Conservation (phyloP, 1,140 invertebrate genomes). For the Mamestra configurata region DNA sequence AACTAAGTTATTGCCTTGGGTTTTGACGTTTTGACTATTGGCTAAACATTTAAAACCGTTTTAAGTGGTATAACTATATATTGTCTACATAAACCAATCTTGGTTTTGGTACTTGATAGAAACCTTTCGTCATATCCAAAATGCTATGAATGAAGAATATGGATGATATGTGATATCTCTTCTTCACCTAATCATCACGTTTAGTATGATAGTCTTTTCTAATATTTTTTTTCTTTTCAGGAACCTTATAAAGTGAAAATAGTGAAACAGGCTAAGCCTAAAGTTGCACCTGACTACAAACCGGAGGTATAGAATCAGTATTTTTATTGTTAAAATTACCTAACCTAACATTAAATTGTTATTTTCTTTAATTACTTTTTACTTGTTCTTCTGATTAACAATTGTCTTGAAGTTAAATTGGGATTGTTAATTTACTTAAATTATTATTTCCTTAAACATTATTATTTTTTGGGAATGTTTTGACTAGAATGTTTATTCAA, state of each 20-base stretch:
- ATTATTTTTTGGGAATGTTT: not conserved
- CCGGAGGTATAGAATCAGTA: slow-evolving; percentile 63
- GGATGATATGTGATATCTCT: too few species aligned
- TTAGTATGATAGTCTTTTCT: not conserved
- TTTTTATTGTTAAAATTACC: too few species aligned
- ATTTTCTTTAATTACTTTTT: not conserved
- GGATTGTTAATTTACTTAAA: not conserved
- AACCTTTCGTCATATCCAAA: not conserved
- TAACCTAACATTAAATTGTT: not conserved
- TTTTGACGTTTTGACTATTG: too few species aligned
- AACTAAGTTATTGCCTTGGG: too few species aligned
- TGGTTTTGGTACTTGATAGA: not conserved
- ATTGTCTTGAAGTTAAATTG: not conserved
- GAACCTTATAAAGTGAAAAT: slow-evolving; percentile 88
- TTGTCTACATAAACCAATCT: too few species aligned
- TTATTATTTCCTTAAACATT: not conserved
- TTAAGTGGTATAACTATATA: too few species aligned
- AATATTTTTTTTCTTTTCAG: slow-evolving; percentile 61
- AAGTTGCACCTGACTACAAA: slow-evolving; percentile 75
- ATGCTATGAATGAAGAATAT: not conserved
- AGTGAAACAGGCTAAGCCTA: slow-evolving; percentile 86
- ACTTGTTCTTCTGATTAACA: not conserved
- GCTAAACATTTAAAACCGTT: too few species aligned
- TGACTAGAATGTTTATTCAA: not conserved
- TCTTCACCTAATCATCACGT: too few species aligned